A percentile compares a stretch with the other conserved stretches of the same genome.
phyloP scores from a whole-genome alignment of 2,113 vertebrate species.

The Corvus moneduloides region DNA sequence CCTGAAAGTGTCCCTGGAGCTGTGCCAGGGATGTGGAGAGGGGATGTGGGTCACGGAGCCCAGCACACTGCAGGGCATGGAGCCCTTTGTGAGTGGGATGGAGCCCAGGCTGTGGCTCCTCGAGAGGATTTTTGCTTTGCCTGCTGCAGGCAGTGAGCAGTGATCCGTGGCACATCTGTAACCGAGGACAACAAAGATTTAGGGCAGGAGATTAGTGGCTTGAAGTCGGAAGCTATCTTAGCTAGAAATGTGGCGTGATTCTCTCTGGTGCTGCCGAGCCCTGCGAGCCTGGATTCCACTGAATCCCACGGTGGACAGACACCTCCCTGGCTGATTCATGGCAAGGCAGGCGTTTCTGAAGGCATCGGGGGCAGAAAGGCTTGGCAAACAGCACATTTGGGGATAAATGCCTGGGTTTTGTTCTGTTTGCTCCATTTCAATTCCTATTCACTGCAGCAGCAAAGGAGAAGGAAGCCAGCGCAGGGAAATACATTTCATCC shows the following conservation, averaged over 20 bases:
- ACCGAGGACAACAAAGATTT: slow-evolving; percentile 14
- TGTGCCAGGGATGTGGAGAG: accelerated
- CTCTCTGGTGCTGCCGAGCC: background rate
- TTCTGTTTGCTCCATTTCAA: background rate
- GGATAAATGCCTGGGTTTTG: accelerated
- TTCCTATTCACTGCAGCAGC: background rate
- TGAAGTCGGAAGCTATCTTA: slow-evolving; percentile 50
- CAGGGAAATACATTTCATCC: background rate
- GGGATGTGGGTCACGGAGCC: accelerated
- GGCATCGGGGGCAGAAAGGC: background rate
- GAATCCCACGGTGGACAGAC: background rate
- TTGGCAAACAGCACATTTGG: background rate
- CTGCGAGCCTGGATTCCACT: background rate
- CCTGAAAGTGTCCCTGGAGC: background rate
- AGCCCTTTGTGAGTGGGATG: background rate
- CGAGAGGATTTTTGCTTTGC: background rate
- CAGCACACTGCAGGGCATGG: accelerated
- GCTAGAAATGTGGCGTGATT: background rate
- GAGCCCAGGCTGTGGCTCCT: background rate
- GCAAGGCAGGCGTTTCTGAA: accelerated
- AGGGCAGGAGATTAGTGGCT: slow-evolving; percentile 38
- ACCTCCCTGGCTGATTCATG: background rate
- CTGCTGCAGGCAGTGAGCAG: background rate
- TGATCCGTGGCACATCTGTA: background rate
- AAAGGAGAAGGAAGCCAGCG: background rate